These are phyloP conservation scores for Podotricha telesiphe DNA, from an alignment of 2,888 invertebrate genomes.

Conservation along the genomic window DNA sequence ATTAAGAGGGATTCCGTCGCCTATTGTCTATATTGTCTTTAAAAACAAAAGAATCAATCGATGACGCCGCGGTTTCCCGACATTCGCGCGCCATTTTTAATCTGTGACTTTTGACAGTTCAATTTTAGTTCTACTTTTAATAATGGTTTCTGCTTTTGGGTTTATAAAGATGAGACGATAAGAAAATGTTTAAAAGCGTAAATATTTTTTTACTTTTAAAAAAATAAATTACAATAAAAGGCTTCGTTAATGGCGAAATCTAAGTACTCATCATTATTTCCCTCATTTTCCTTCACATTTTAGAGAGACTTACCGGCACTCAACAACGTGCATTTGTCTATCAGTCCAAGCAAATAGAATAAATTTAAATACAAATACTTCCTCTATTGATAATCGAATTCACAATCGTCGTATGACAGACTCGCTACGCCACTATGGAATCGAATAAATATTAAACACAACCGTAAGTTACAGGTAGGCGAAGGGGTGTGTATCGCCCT, in stretches of 20 bases:
- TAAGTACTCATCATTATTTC: too few species aligned
- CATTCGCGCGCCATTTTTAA: slow-evolving; percentile 46
- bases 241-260: too few species aligned
- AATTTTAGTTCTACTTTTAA: slow-evolving; percentile 40
- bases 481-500: slow-evolving; percentile 39
- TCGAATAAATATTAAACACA: slow-evolving; percentile 18
- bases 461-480: slow-evolving; percentile 30
- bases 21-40: slow-evolving; percentile 57
- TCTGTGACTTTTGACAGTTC: slow-evolving; percentile 45
- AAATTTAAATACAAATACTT: too few species aligned
- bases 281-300: too few species aligned
- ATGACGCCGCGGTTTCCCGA: slow-evolving; percentile 52
- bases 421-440: too few species aligned
- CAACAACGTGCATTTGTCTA: too few species aligned
- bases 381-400: background rate
- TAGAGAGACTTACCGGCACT: too few species aligned
- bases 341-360: too few species aligned
- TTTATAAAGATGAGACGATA: slow-evolving; percentile 16
- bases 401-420: background rate
- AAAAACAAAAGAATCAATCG: slow-evolving; percentile 74
- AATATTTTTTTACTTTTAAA: background rate
- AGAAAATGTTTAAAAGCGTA: slow-evolving; percentile 4
- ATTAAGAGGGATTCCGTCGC: slow-evolving; percentile 55
- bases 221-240: too few species aligned
- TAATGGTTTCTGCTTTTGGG: slow-evolving; percentile 21